A percentile compares a stretch with the other conserved stretches of the same genome.
phyloP scores from a whole-genome alignment of 30 jellyfish, hydroid and myxozoan genomes.

The Phacellophora camtschatica region DNA sequence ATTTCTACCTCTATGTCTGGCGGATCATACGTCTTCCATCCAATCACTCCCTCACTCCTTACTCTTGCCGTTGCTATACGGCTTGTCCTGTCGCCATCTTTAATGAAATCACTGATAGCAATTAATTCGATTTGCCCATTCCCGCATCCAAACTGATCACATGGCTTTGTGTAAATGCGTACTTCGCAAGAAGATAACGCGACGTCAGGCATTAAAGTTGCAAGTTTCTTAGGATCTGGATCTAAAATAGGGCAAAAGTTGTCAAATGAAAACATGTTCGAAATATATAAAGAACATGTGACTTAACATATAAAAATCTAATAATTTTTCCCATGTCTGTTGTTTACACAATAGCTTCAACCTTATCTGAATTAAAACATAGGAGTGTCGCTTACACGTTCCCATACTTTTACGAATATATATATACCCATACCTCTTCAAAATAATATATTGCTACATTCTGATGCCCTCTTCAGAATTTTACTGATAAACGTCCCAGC shows the following conservation, averaged over 20 bases:
- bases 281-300: too few relatives aligned
- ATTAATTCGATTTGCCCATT: slow-evolving; percentile 28
- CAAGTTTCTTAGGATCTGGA: slow-evolving; percentile 74
- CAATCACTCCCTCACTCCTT: slow-evolving; percentile 39
- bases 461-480: too few relatives aligned
- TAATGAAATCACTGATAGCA: slow-evolving; percentile 58
- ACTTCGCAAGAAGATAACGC: slow-evolving; percentile 68
- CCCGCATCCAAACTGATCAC: slow-evolving; percentile 56
- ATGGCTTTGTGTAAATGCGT: neutral
- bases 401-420: too few relatives aligned
- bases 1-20: slow-evolving; percentile 51
- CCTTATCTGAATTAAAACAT: too few relatives aligned
- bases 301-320: too few relatives aligned
- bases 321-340: too few relatives aligned
- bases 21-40: slow-evolving; percentile 74
- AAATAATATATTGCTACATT: too few relatives aligned
- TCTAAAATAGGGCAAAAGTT: slow-evolving; percentile 14
- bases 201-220: slow-evolving; percentile 55
- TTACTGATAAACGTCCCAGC: too few relatives aligned
- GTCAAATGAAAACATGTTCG: neutral
- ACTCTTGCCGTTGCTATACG: slow-evolving; percentile 67
- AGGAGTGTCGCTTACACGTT: too few relatives aligned
- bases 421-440: too few relatives aligned
- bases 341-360: too few relatives aligned
- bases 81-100: slow-evolving; percentile 60